Base-by-base conservation (phyloP, 2,888 invertebrate species). In the Drosophila infuscata region DNA sequence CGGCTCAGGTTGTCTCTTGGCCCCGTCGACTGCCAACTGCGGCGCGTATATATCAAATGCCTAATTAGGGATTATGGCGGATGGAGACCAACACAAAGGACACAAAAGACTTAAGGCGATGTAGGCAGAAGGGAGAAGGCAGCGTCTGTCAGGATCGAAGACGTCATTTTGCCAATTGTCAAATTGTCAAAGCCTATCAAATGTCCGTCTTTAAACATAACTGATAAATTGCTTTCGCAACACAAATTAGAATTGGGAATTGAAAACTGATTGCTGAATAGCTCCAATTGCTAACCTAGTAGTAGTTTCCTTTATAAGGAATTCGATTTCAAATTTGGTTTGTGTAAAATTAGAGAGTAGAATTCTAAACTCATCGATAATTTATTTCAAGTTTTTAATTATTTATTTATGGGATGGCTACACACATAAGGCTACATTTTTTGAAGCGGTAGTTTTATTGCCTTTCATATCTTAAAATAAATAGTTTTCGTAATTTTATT, bases 21-120 rank as follows among this genome's bases (percentile, higher is more conserved):
- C 48, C 56, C 49, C 61, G 52, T 32, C 32, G 20, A 32, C 30
- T 77, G 74, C 70, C 76, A 60, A 60, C 62, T 68, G 52, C 57
- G 64, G 53, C 70, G 73, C 52, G 71, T 67, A 75, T 86, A 82
- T 86, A 82, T 83, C 79, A 85, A 72, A 76, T 29, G 76, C 58
- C 87, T 88, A 88, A 87, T 89, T 84, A 85, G 90, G 90, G 90
- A 85, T 87, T 89, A 87, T 70, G 54, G 65, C 73, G 57, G 70
- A 70, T 82, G 36, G 48, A 60, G 43, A 59, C 52, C 62, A 68
- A 63, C 60, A 76, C 76, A 71, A 79, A 72, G 65, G 36, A 65
- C 60, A 81, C 76, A 71, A 81, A 81, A 60, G 36, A 43, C 38
- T 46, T 41, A 67, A 20, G 46, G 25, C 9, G 20, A 6, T n/a